These are phyloP conservation scores for Dendrocincla tyrannina DNA, from an alignment of 2,797 vertebrate species.

Conservation along the genomic window DNA sequence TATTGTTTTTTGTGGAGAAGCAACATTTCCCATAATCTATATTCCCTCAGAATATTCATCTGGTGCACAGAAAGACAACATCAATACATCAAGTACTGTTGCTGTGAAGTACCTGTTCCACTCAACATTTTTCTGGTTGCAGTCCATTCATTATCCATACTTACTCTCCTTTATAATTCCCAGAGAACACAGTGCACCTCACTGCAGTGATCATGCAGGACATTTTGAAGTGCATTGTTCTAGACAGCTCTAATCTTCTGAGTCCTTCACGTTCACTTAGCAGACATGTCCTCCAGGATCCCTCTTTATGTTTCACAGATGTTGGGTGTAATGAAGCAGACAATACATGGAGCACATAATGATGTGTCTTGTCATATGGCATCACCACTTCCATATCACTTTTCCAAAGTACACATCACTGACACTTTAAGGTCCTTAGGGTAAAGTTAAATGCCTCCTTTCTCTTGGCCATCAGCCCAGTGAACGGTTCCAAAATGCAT, in stretches of 20 bases:
- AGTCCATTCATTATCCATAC: neutral
- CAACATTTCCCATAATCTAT: neutral
- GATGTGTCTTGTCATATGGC: neutral
- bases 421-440: neutral
- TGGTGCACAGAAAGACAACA: neutral
- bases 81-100: neutral
- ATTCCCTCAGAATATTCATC: neutral
- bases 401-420: neutral
- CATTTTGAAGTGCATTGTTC: neutral
- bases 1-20: neutral
- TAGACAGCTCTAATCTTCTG: neutral
- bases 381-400: neutral
- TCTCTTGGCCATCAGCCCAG: neutral
- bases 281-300: neutral
- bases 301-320: neutral
- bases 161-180: neutral
- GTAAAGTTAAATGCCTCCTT: neutral
- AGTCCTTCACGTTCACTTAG: neutral
- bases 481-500: neutral
- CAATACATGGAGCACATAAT: neutral
- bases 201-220: neutral
- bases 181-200: neutral
- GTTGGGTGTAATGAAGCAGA: neutral
- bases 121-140: neutral
- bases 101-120: neutral